Conservation (phyloP, 2,888 invertebrate genomes). For the Eledone cirrhosa region DNA sequence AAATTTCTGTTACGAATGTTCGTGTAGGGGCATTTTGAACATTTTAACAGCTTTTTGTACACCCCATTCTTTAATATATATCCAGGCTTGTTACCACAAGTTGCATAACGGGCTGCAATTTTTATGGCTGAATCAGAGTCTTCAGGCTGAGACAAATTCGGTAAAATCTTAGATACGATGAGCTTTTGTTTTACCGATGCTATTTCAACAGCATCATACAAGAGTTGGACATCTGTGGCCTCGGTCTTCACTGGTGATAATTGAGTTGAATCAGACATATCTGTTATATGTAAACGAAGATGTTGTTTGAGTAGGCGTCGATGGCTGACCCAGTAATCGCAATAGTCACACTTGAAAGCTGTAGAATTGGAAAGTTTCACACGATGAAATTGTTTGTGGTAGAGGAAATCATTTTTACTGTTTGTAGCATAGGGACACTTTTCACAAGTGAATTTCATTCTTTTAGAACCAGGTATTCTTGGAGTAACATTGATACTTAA, state of each 20-base stretch:
- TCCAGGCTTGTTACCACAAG: slow-evolving; percentile 51
- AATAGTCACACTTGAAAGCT: slow-evolving; percentile 82
- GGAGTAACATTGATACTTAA: slow-evolving; percentile 32
- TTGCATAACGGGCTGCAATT: slow-evolving; percentile 44
- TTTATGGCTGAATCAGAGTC: slow-evolving; percentile 57
- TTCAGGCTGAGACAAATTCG: slow-evolving; percentile 51
- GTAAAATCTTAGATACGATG: slow-evolving; percentile 59
- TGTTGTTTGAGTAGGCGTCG: slow-evolving; percentile 83
- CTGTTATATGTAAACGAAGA: slow-evolving; percentile 74
- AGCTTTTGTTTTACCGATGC: slow-evolving; percentile 61
- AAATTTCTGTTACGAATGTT: slow-evolving; percentile 83
- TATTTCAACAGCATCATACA: slow-evolving; percentile 57
- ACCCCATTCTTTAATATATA: slow-evolving; percentile 56
- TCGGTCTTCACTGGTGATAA: slow-evolving; percentile 59
- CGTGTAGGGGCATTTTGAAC: slow-evolving; percentile 82
- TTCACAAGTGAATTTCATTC: slow-evolving; percentile 78
- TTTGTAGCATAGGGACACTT: slow-evolving; percentile 87
- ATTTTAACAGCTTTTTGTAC: slow-evolving; percentile 82
- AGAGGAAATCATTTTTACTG: slow-evolving; percentile 85
- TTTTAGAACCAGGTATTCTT: slow-evolving; percentile 34
- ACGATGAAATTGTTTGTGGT: slow-evolving; percentile 86
- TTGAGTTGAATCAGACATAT: slow-evolving; percentile 30
- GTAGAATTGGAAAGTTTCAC: slow-evolving; percentile 72
- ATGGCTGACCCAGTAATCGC: slow-evolving; percentile 84
- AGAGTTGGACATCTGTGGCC: slow-evolving; percentile 47